phyloP scores from a whole-genome alignment of 2,888 invertebrate species.

The Periphyllus acericola region DNA sequence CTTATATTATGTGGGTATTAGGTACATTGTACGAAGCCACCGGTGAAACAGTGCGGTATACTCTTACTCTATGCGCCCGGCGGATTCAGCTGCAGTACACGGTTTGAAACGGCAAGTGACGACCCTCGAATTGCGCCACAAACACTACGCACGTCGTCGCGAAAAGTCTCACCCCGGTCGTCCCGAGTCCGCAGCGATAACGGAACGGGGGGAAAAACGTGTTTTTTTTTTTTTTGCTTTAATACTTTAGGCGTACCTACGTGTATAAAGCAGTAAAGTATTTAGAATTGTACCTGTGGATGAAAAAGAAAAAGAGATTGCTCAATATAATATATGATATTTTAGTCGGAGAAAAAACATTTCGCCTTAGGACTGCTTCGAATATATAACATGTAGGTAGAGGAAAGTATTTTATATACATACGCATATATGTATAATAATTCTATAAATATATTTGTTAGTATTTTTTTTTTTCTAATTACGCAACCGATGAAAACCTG shows the following conservation, averaged over 20 bases:
- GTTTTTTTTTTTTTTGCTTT: background rate
- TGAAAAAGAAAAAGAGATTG: background rate
- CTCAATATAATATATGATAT: background rate
- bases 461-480: constrained; percentile 5
- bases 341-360: background rate
- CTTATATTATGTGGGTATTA: background rate
- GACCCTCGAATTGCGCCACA: background rate
- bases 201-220: background rate
- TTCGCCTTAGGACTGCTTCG: constrained; percentile 37
- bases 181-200: background rate
- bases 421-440: background rate
- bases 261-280: no score
- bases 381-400: background rate
- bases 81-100: background rate
- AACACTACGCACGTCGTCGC: background rate
- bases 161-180: no score
- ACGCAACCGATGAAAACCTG: constrained; percentile 23
- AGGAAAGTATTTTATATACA: background rate
- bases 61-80: no score
- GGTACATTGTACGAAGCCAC: background rate
- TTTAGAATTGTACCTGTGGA: no score
- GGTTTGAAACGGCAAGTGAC: constrained; percentile 3
- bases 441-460: background rate
- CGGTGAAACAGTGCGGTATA: background rate
- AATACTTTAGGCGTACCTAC: background rate